Evolutionary conservation across 2,113 vertebrate species (phyloP), one percentile per base, ranked within the genome.

Genomic region (Syrmaticus mikado): DNA sequence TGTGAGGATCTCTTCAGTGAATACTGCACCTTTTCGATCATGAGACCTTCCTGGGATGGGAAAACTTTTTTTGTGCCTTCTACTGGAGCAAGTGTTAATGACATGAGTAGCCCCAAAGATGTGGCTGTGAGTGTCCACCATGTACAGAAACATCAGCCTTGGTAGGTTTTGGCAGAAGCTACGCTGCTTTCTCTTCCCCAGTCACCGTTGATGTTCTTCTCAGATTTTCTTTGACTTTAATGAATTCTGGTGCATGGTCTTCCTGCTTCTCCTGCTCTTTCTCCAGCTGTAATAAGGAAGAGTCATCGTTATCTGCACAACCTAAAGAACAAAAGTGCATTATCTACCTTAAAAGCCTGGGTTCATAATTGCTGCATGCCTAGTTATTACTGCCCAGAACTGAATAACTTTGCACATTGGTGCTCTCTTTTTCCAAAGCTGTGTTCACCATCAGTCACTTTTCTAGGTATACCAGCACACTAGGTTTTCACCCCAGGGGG

Each of bases 191-290:
- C 95, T 99, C 98, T 0, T 97, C 98, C 20, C 96, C 97, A 0
- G 86, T 94, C 58, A 98, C 96, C 0, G 97, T 96, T 0, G 99
- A 97, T 4, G 98, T 99, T 94, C 98, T 98, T 85, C 98, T 98
- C 82, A 99, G 97, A 73, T 99, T 99, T 79, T 99, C 98, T 90
- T 98, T 98, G 60, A 99, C 99, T 97, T 98, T 99, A 70, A 99
- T 97, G 40, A 99, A 99, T 95, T 99, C 99, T 0, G 99, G 99
- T 50, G 98, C 98, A 6, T 95, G 98, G n/a, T 97, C 97, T 73
- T 98, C 97, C 21, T 98, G 96, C 90, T 98, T 97, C 68, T 98
- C 97, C 61, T 98, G 98, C 76, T 98, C 98, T 45, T 97, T 98
- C 89, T 99, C 99, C 97, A 99, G 14, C 99, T 99, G 95, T 30